Evolutionary conservation across 2,113 vertebrate genomes (phyloP).

Genomic region (Phasianus colchicus): DNA sequence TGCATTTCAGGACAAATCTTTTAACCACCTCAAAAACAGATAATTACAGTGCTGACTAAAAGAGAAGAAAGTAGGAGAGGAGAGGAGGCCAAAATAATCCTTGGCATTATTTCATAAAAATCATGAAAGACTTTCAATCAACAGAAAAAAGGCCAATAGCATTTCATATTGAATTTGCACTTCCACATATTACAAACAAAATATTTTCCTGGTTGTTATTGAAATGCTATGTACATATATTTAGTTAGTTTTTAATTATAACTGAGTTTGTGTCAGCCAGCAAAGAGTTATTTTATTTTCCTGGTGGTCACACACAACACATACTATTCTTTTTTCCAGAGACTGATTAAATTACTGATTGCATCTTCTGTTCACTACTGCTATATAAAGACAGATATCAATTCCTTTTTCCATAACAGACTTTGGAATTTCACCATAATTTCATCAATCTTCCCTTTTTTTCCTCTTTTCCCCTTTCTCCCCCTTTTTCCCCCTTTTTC

Average conservation of each 20-base stretch:
- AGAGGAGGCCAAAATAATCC: neutral
- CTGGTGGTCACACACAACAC: neutral
- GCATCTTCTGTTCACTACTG: neutral
- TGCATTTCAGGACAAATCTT: neutral
- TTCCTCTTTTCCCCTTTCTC: too few relatives aligned
- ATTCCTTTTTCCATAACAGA: neutral
- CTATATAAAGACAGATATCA: slow-evolving; percentile 10
- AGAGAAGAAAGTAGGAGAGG: neutral
- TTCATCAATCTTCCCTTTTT: slow-evolving; percentile 11
- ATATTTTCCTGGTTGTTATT: neutral
- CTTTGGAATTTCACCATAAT: neutral
- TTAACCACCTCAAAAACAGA: neutral
- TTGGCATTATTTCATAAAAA: neutral
- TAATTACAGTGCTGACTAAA: neutral
- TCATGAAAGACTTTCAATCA: neutral
- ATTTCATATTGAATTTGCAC: neutral
- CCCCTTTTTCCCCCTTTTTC: too few relatives aligned
- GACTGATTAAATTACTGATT: slow-evolving; percentile 32
- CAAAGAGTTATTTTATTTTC: slow-evolving; percentile 38
- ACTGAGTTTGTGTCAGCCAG: neutral
- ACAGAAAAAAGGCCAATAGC: neutral
- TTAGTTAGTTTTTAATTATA: neutral
- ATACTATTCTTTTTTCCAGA: neutral
- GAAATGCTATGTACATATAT: neutral
- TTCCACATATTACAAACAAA: neutral